Base-by-base conservation (phyloP, 2,888 invertebrate genomes). In the Herminia tarsipennalis region DNA sequence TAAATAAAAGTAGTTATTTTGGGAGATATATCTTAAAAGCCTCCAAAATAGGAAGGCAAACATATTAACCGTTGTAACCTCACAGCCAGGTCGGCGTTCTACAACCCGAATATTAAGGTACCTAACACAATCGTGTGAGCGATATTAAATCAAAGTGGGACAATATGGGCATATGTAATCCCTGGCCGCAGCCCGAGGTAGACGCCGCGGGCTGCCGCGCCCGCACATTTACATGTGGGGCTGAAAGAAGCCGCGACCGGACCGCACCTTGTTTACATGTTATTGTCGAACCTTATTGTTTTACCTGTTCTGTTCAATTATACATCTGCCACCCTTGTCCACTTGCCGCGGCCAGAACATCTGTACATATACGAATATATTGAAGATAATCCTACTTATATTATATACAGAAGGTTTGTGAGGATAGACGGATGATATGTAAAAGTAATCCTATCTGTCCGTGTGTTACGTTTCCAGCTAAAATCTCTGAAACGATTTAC, bases 111-210 rank as follows among this genome's bases (percentile, higher is more conserved):
- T 18, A 37, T 21, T 14, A 13, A 1, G n/a, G 9, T 17, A n/a
- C n/a, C n/a, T n/a, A 28, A 37, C 13, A 20, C 18, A 13, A 10
- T 18, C 8, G 32, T 18, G 9, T 16, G 22, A 13, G 22, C 22
- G 22, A 17, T 39, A 39, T 39, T 24, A 30, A 30, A 30, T 30
- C 18, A 20, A 29, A 9, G 18, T 4, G 14, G n/a, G 13, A 21
- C 37, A 34, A 14, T 6, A 25, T 9, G 12, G 10, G 9, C 1
- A 17, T 17, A 9, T 17, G 18, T 3, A 5, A 10, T 3, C 18
- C 5, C 5, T 1, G 6, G 12, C 6, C 2, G 6, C 5, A 12
- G 4, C 13, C n/a, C 2, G 2, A 2, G 27, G 12, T 12, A 5
- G 12, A 12, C 25, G 5, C 4, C 4, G 2, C 10, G 5, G 2